These are phyloP conservation scores for Pogoniulus pusillus DNA, from an alignment of 2,797 vertebrate species.

Conservation along the genomic window DNA sequence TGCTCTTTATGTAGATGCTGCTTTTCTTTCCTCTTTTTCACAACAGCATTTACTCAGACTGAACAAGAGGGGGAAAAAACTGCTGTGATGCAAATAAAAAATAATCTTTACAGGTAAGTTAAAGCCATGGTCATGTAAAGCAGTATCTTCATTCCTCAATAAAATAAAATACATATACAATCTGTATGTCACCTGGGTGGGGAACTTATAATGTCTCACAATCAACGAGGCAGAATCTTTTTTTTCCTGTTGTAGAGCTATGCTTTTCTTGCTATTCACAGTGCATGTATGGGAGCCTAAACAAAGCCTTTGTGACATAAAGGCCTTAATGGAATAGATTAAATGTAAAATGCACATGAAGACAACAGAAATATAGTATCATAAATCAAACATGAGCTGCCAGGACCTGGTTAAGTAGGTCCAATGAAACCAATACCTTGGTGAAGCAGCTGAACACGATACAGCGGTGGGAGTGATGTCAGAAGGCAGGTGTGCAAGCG, in stretches of 20 bases:
- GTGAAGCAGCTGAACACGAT: conserved; percentile 95
- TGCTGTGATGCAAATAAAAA: neutral
- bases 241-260: neutral
- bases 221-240: neutral
- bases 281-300: neutral
- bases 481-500: conserved; percentile 95
- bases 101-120: neutral
- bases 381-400: neutral
- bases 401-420: neutral
- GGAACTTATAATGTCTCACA: neutral
- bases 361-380: neutral
- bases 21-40: neutral
- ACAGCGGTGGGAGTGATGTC: conserved; percentile 95
- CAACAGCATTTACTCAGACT: neutral
- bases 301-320: neutral
- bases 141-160: neutral
- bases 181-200: neutral
- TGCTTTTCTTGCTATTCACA: neutral
- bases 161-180: neutral
- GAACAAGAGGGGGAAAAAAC: neutral
- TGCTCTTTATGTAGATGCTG: neutral
- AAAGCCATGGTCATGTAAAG: neutral
- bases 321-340: neutral
- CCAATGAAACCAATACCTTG: conserved; percentile 78
- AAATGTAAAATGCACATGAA: neutral